A percentile compares a stretch with the other conserved stretches of the same genome.
Conservation (phyloP, 2,797 vertebrate species). For the Psittacula derbiana region DNA sequence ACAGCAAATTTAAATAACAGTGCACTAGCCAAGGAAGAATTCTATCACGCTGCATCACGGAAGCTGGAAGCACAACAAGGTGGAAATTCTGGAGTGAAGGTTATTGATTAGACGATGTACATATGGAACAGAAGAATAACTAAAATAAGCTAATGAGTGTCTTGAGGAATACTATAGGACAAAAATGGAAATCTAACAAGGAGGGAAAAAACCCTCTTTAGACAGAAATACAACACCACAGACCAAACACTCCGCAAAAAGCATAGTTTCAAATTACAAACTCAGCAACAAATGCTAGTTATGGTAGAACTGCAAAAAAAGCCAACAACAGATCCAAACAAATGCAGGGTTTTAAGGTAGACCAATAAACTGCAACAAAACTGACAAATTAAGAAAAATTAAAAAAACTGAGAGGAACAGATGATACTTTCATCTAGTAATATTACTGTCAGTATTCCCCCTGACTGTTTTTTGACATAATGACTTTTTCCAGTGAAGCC, state of each 20-base stretch:
- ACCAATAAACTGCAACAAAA: constrained; percentile 55
- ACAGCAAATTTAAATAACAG: constrained; percentile 62
- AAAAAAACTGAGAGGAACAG: not conserved
- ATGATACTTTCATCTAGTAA: not conserved
- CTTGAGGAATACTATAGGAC: constrained; percentile 17
- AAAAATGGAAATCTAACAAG: constrained; percentile 8
- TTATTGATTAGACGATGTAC: constrained; percentile 32
- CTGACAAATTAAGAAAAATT: constrained; percentile 21
- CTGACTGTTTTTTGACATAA: constrained; percentile 19
- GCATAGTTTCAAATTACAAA: constrained; percentile 7
- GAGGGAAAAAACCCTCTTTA: not conserved
- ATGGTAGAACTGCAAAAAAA: not conserved
- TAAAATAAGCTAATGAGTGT: constrained; percentile 16
- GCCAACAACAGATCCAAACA: not conserved
- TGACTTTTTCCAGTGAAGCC: constrained; percentile 24
- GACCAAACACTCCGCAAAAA: constrained; percentile 31
- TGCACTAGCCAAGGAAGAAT: constrained; percentile 39
- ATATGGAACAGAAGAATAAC: not conserved
- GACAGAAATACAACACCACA: not conserved
- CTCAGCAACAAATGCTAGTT: constrained; percentile 38
- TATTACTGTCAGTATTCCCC: constrained; percentile 1
- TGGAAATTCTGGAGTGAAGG: constrained; percentile 20
- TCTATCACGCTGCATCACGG: not conserved
- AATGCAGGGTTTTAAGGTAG: constrained; percentile 20
- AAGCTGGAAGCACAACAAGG: constrained; percentile 1